Evolutionary conservation across 1,140 invertebrate genomes (phyloP), one percentile per base, ranked within the genome.

Genomic region (Dinothrombium tinctorium): DNA sequence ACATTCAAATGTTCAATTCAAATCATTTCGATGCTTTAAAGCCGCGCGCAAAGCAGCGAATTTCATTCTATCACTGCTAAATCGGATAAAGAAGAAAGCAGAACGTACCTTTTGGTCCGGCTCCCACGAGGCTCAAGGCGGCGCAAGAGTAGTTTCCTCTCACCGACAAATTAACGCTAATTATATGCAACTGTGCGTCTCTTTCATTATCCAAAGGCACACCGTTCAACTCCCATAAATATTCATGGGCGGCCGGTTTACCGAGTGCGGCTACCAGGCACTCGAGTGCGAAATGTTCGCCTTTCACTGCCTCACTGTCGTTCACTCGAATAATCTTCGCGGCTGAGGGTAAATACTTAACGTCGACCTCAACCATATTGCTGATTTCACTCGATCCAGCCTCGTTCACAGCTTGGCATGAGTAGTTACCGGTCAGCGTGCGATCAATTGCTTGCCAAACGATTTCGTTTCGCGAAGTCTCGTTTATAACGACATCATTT

Each of bases 361-460:
- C 40, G 22, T 45, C 41, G 14, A 46, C 33, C 22, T 24, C 20
- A 8, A 46, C 17, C 14, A 17, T 15, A 36, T 46, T 42, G 14
- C 41, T 44, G 3, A 14, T 61, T 9, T 67, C 65, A 24, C 80
- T 79, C 74, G 77, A 83, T 9, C 79, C 81, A 12, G 80, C 80
- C 11, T 69, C 68, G 58, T 84, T 86, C 52, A 70, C 71, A 2
- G 79, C 81, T 51, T 76, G 70, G 56, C 83, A 87, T 0, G 79
- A 80, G 58, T 83, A 87, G 57, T 86, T 84, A n/a, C 81, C 83
- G 45, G 83, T 77, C 54, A 84, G 82, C 37, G 69, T 71, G 43
- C 78, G 67, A 6, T 71, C 74, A 12, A 84, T 80, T 45, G 72
- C 69, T 48, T 46, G 33, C 48, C 48, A 51, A 15, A 48, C 41